phyloP scores from a whole-genome alignment of 2,888 invertebrate species.

The Eurytoma californica region DNA sequence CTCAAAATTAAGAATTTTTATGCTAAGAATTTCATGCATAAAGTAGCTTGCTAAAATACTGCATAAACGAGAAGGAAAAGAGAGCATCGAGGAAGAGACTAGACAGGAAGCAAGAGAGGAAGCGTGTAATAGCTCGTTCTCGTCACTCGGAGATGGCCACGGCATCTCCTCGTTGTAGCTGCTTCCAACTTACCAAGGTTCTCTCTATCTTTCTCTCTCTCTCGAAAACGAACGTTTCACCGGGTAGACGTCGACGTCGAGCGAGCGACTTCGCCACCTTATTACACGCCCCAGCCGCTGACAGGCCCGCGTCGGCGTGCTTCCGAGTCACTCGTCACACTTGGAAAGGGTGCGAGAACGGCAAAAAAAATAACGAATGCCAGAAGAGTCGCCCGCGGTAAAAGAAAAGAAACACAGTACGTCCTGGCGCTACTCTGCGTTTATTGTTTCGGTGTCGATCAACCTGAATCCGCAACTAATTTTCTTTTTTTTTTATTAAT shows the following conservation, averaged over 20 bases:
- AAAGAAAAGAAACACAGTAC: constrained; percentile 12
- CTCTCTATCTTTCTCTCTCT: constrained; percentile 54
- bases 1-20: too few relatives aligned
- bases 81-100: not conserved
- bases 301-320: constrained; percentile 55
- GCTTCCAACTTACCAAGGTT: constrained; percentile 47
- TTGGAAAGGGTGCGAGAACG: constrained; percentile 9
- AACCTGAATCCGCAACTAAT: not conserved
- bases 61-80: constrained; percentile 24
- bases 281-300: constrained; percentile 57
- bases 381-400: not conserved
- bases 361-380: not conserved
- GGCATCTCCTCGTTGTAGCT: constrained; percentile 17
- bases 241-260: constrained; percentile 48
- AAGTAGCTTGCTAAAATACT: too few relatives aligned
- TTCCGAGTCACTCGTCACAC: constrained; percentile 54
- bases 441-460: constrained; percentile 55
- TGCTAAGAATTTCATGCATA: too few relatives aligned
- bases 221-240: constrained; percentile 25
- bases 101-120: constrained; percentile 27
- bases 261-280: constrained; percentile 57
- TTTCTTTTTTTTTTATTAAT: not conserved
- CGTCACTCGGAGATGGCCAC: constrained; percentile 62
- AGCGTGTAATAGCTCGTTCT: constrained; percentile 63
- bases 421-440: constrained; percentile 5